Conservation (phyloP, 1,140 invertebrate species). For the Eumeta japonica region DNA sequence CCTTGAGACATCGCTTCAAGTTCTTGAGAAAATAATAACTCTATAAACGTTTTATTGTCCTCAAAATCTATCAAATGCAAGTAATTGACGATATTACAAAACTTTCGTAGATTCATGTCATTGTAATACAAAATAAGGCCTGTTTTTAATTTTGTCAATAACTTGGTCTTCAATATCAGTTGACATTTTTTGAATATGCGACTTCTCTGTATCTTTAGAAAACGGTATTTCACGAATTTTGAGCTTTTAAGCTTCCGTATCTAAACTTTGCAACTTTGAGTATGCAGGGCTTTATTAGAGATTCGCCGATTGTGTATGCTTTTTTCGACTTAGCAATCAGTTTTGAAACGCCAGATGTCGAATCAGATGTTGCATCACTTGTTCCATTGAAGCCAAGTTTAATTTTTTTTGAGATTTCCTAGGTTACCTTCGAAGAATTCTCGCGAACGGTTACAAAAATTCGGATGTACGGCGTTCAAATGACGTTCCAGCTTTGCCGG, state of each 20-base stretch:
- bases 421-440: conserved; percentile 19
- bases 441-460: conserved; percentile 12
- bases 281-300: conserved; percentile 14
- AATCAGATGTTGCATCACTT: conserved; percentile 11
- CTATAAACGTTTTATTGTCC: neutral
- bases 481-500: conserved; percentile 17
- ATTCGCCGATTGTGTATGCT: conserved; percentile 13
- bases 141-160: conserved; percentile 1
- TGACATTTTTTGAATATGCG: conserved; percentile 11
- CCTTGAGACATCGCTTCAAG: neutral
- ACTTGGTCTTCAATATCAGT: conserved; percentile 1
- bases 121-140: conserved; percentile 1
- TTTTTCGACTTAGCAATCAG: conserved; percentile 14
- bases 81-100: conserved; percentile 1
- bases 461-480: conserved; percentile 16
- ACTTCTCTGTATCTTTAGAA: conserved; percentile 2
- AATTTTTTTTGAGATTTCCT: conserved; percentile 17
- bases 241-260: conserved; percentile 6
- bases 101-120: neutral
- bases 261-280: conserved; percentile 5
- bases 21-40: neutral
- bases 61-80: neutral
- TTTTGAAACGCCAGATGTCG: conserved; percentile 15
- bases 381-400: conserved; percentile 11
- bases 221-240: conserved; percentile 7